Percentiles rank a stretch among this genome's conserved stretches.
phyloP scores from a whole-genome alignment of 1,140 invertebrate species.

The Andricus grossulariae region DNA sequence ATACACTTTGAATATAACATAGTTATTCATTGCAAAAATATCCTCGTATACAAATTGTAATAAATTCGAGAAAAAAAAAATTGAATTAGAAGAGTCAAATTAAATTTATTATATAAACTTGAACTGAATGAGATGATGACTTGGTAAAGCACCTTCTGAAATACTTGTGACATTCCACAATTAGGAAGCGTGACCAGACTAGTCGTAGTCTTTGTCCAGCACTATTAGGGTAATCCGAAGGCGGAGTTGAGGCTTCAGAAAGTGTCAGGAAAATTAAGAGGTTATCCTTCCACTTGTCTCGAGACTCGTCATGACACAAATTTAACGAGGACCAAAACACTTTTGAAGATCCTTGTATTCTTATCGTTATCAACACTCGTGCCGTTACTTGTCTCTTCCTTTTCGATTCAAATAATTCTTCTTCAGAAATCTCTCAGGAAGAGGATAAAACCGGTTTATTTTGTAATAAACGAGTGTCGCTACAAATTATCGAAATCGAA shows the following conservation, averaged over 20 bases:
- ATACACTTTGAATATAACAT: background rate
- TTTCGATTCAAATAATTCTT: background rate
- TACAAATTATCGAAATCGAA: background rate
- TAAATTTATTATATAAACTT: background rate
- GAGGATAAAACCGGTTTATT: background rate
- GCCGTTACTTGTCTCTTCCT: background rate
- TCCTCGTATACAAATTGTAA: background rate
- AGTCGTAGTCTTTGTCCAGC: constrained; percentile 2
- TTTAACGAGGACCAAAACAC: background rate
- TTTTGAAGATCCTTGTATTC: background rate
- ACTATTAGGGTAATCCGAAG: constrained; percentile 6
- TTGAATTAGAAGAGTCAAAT: background rate
- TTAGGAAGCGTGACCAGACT: constrained; percentile 9
- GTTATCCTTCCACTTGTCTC: constrained; percentile 6
- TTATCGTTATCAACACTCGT: background rate
- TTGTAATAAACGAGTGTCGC: background rate
- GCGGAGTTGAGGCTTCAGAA: background rate
- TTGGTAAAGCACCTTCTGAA: background rate
- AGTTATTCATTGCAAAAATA: background rate
- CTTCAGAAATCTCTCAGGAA: background rate
- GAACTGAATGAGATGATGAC: background rate
- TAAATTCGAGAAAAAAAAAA: background rate
- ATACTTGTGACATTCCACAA: constrained; percentile 9
- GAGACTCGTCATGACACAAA: background rate
- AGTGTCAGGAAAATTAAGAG: constrained; percentile 16